Percentiles rank a stretch among this genome's conserved stretches.
phyloP scores from a whole-genome alignment of 2,888 invertebrate species.

The Coronaproctus castanopsis region DNA sequence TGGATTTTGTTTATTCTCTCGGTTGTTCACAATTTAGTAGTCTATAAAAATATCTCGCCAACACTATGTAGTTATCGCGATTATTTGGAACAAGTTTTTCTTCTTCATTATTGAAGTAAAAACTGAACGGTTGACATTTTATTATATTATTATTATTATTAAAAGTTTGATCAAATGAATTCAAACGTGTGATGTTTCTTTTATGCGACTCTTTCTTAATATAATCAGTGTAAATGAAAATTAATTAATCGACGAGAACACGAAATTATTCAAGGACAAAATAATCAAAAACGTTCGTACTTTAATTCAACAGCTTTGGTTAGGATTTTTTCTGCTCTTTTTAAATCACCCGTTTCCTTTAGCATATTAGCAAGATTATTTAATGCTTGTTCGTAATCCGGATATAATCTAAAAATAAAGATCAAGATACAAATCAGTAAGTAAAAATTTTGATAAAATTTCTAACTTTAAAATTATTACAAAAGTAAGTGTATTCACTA shows the following conservation, averaged over 20 bases:
- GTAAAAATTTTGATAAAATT: no score
- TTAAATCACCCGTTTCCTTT: constrained; percentile 42
- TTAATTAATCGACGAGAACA: no score
- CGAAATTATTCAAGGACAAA: no score
- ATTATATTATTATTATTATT: neutral
- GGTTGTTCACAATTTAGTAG: neutral
- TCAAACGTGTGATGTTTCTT: no score
- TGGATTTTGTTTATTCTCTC: neutral
- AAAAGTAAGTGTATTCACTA: no score
- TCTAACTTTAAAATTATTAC: no score
- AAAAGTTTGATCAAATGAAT: neutral
- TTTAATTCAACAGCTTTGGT: constrained; percentile 48
- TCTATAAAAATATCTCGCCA: neutral
- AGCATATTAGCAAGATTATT: constrained; percentile 78
- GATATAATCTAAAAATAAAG: constrained; percentile 37
- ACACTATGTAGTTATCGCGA: neutral
- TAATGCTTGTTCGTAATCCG: constrained; percentile 76
- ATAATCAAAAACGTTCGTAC: constrained; percentile 28
- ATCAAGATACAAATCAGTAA: no score
- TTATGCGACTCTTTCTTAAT: no score
- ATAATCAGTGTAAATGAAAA: no score
- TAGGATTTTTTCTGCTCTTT: constrained; percentile 53
- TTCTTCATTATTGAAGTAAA: neutral
- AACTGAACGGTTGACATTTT: neutral
- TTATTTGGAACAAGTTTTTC: neutral